phyloP scores from a whole-genome alignment of 2,113 vertebrate species.

The Spilogale gracilis region DNA sequence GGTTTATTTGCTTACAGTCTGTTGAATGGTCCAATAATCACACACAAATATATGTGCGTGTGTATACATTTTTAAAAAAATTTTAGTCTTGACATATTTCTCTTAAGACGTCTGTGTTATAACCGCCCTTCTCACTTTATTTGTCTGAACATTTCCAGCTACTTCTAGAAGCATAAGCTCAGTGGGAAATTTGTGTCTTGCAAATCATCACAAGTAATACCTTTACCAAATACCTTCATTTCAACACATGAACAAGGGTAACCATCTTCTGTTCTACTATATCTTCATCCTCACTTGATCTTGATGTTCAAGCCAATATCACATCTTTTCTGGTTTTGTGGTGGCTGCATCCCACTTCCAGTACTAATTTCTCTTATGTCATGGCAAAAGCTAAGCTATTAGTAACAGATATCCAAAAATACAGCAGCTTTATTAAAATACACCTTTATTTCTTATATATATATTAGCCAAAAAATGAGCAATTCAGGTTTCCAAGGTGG shows the following conservation, averaged over 20 bases:
- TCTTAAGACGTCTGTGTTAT: background rate
- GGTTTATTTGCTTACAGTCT: background rate
- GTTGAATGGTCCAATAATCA: background rate
- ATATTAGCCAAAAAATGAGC: background rate
- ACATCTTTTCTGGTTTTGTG: background rate
- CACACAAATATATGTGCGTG: background rate
- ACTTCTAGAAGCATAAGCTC: background rate
- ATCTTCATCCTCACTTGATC: background rate
- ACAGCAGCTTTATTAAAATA: background rate
- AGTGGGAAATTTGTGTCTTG: background rate
- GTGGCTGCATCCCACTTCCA: background rate
- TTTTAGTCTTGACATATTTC: background rate
- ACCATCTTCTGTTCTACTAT: background rate
- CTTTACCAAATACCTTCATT: constrained; percentile 22
- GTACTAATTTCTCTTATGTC: background rate
- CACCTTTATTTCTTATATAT: background rate
- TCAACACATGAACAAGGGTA: background rate
- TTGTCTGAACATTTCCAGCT: constrained; percentile 8
- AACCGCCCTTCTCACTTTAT: background rate
- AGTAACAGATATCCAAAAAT: background rate
- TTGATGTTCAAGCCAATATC: background rate
- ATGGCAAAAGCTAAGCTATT: background rate
- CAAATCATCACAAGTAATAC: background rate
- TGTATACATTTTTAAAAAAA: background rate
- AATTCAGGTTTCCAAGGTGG: background rate